These are phyloP conservation scores for Nothoprocta perdicaria DNA, from an alignment of 2,113 vertebrate genomes.

Conservation along the genomic window DNA sequence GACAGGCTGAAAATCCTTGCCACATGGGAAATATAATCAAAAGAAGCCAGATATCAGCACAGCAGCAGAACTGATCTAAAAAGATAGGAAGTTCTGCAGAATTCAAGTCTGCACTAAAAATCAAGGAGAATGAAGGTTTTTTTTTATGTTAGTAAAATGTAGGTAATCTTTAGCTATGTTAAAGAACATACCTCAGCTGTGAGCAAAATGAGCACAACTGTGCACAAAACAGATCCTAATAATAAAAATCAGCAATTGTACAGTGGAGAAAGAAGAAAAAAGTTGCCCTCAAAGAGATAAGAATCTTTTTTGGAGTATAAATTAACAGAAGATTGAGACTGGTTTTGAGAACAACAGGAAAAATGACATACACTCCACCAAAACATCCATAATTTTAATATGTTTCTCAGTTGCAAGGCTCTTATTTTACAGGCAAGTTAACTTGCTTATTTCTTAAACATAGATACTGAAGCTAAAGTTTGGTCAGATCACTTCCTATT, in stretches of 20 bases:
- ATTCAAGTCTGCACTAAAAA: not conserved
- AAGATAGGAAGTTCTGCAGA: not conserved
- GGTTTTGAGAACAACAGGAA: not conserved
- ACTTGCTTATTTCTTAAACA: not conserved
- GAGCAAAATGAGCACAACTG: not conserved
- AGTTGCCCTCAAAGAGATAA: not conserved
- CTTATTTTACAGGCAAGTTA: not conserved
- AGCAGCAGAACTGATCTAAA: not conserved
- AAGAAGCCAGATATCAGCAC: not conserved
- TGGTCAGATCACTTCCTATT: not conserved
- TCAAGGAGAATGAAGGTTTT: not conserved
- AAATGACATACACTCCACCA: not conserved
- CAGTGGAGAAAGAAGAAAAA: fast-evolving
- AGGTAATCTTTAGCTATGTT: not conserved
- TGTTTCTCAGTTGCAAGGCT: not conserved
- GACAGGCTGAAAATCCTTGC: fast-evolving
- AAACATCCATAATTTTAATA: fast-evolving
- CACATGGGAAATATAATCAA: not conserved
- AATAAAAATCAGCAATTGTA: not conserved
- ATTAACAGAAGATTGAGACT: not conserved
- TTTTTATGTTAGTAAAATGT: not conserved
- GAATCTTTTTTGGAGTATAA: not conserved
- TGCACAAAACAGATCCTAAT: not conserved
- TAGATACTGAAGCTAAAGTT: not conserved
- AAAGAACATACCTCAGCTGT: not conserved